phyloP scores from a whole-genome alignment of 2,113 vertebrate species.

The Paratilapia polleni region DNA sequence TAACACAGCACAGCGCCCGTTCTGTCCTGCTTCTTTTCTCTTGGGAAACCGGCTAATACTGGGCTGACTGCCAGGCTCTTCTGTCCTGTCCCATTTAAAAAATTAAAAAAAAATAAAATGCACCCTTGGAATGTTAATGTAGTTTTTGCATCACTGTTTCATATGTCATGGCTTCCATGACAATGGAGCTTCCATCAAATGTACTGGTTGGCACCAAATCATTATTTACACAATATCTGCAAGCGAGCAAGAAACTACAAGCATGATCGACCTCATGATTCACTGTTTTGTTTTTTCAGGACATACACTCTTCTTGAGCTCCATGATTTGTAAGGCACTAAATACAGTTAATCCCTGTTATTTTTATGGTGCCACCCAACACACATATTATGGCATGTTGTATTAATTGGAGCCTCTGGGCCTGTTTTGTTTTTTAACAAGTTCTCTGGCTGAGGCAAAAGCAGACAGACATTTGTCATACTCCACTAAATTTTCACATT shows the following conservation, averaged over 20 bases:
- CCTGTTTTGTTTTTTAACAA: conserved; percentile 1
- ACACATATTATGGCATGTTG: background rate
- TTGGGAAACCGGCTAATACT: background rate
- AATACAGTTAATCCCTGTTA: background rate
- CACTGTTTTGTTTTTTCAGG: background rate
- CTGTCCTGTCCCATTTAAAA: background rate
- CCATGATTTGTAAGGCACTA: background rate
- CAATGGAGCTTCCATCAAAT: background rate
- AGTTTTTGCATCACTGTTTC: background rate
- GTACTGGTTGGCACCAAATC: background rate
- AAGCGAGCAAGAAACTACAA: background rate
- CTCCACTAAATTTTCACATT: background rate
- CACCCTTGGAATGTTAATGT: background rate
- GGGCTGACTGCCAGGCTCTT: rapidly evolving
- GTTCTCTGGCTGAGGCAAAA: background rate
- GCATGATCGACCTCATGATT: background rate
- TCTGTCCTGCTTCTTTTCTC: background rate
- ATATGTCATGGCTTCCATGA: background rate
- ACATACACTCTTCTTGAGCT: background rate
- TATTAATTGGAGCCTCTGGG: background rate
- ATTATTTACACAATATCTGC: conserved; percentile 1
- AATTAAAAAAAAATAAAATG: background rate
- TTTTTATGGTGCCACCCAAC: background rate
- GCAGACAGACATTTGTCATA: background rate
- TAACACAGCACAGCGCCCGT: background rate